Conservation (phyloP, 2,113 vertebrate genomes). For the Rhabdornis inornatus region DNA sequence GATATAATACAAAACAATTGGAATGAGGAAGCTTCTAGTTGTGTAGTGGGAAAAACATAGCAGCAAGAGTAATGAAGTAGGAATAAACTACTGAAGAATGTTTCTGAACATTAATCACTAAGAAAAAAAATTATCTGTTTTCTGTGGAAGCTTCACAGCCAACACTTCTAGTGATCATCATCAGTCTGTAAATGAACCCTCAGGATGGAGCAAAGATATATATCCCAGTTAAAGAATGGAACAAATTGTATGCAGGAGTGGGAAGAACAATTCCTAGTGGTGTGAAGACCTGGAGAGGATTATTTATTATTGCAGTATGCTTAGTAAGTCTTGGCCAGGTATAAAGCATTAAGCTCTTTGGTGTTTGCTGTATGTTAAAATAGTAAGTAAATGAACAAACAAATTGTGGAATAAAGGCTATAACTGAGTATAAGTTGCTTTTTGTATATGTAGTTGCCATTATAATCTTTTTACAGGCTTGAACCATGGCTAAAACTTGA, state of each 20-base stretch:
- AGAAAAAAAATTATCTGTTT: neutral
- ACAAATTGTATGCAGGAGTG: neutral
- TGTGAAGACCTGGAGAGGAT: neutral
- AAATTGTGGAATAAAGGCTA: neutral
- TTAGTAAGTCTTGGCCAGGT: neutral
- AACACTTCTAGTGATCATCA: neutral
- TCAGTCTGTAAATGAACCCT: neutral
- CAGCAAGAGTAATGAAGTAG: neutral
- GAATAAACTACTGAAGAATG: neutral
- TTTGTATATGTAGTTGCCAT: neutral
- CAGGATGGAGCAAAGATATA: neutral
- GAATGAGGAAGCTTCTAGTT: neutral
- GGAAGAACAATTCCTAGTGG: neutral
- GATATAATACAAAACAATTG: neutral
- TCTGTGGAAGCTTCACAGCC: neutral
- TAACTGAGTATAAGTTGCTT: neutral
- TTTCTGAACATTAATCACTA: neutral
- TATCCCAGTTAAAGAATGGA: neutral
- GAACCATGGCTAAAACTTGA: neutral
- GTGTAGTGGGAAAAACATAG: neutral
- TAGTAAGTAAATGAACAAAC: neutral
- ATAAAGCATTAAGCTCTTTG: neutral
- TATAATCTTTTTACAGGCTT: neutral
- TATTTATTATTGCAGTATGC: neutral
- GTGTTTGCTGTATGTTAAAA: neutral